Percentiles rank a stretch among this genome's conserved stretches.
phyloP scores from a whole-genome alignment of 2,113 vertebrate species.

The Condylura cristata region DNA sequence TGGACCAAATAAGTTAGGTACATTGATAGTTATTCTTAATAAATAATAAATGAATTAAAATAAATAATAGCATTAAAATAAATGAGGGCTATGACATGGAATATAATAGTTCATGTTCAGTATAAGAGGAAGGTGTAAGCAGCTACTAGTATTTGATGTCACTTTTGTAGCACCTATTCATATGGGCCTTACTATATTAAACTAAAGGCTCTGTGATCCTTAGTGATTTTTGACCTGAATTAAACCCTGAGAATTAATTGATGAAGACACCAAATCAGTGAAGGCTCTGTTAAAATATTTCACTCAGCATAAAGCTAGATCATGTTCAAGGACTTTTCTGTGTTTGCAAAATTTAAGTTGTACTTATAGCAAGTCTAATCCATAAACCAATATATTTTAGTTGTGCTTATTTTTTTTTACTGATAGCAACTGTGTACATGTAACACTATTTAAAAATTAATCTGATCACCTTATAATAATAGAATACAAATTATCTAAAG shows the following conservation, averaged over 20 bases:
- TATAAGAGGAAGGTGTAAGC: neutral
- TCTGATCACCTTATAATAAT: neutral
- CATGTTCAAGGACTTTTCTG: neutral
- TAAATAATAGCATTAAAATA: neutral
- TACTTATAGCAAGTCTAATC: neutral
- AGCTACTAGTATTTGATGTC: neutral
- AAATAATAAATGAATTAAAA: neutral
- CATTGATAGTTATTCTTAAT: neutral
- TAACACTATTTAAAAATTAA: neutral
- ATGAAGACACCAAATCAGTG: neutral
- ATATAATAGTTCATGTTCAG: neutral
- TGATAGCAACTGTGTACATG: neutral
- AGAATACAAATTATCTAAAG: neutral
- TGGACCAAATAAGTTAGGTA: neutral
- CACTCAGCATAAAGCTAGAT: neutral
- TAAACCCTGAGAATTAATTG: neutral
- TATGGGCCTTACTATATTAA: neutral
- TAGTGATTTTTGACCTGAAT: neutral
- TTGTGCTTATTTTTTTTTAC: conserved; percentile 8
- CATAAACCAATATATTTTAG: neutral
- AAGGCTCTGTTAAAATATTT: neutral
- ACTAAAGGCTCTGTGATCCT: neutral
- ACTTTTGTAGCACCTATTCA: neutral
- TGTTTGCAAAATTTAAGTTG: neutral
- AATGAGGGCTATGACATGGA: neutral